Base-by-base conservation (phyloP, 1,140 invertebrate genomes). In the Adoxophyes honmai region DNA sequence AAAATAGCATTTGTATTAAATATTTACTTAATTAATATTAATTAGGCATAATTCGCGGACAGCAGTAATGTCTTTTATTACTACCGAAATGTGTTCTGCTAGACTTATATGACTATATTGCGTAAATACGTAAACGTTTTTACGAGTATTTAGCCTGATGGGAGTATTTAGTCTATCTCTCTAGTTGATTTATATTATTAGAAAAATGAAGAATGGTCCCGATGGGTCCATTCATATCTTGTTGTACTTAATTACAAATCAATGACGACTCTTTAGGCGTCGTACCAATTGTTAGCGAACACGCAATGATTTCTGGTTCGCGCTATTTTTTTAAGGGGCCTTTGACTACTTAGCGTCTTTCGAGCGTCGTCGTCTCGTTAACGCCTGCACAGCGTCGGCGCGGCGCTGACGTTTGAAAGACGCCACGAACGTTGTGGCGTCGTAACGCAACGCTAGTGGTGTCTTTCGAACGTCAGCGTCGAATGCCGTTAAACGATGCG, bases 11-110 rank as follows among this genome's bases (percentile, higher is more conserved):
- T 18, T 39, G 15, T 39, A 16, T 11, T 18, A 21, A 18, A 2
- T 4, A 38, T 15, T 14, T 38, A 16, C 16, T 14, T 44, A 44
- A 21, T 44, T 28, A n/a, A 3, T n/a, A 28, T 21, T 28, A 13
- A 48, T 48, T 48, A 48, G 42, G n/a, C 13, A 21, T 33, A 11
- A 48, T 28, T 10, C 42, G 9, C 28, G 42, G 42, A 48, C 42
- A 48, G 42, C 42, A 48, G 42, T 21, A 48, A 16, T 48, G 42
- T 48, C 42, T 48, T 48, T 48, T 7, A 28, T 33, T 48, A 48
- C 42, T 48, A 48, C 42, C 42, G 16, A 48, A 48, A 48, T 48
- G 42, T 48, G 42, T 48, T 48, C 42, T 48, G 42, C 42, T 33
- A 48, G 42, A 48, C 18, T 48, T 48, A 21, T 21, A 21, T 21